phyloP scores from a whole-genome alignment of 2,113 vertebrate species.

The Cepphus grylle region DNA sequence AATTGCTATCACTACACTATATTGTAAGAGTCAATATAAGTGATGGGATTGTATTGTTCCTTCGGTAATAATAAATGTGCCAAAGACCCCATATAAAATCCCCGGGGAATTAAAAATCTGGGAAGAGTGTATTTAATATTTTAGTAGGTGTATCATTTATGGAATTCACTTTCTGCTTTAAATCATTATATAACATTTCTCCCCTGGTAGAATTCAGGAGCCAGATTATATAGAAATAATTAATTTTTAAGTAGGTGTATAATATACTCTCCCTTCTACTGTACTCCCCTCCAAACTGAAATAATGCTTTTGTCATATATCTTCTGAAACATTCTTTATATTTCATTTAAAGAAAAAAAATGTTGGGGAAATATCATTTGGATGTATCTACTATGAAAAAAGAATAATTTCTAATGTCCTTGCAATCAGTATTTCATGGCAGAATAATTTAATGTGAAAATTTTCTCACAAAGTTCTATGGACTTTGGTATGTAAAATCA shows the following conservation, averaged over 20 bases:
- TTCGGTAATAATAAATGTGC: not conserved
- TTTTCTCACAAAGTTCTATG: not conserved
- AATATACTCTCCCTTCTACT: not conserved
- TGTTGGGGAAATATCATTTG: not conserved
- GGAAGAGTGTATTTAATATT: not conserved
- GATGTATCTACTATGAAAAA: not conserved
- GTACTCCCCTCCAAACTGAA: not conserved
- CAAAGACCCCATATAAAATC: not conserved
- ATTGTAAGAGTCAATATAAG: not conserved
- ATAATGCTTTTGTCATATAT: not conserved
- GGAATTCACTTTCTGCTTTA: not conserved
- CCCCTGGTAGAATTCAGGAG: not conserved
- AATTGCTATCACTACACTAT: not conserved
- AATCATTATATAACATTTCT: not conserved
- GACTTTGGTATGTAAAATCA: not conserved
- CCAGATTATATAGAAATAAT: not conserved
- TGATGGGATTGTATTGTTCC: not conserved
- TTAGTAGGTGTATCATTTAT: not conserved
- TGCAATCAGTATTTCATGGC: not conserved
- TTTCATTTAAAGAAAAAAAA: not conserved
- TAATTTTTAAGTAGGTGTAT: not conserved
- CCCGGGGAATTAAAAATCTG: not conserved
- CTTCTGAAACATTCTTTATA: not conserved
- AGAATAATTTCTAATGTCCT: not conserved
- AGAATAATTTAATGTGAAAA: not conserved